These are phyloP conservation scores for Platorchestia sp. DNA, from an alignment of 1,140 invertebrate genomes.

Conservation along the genomic window DNA sequence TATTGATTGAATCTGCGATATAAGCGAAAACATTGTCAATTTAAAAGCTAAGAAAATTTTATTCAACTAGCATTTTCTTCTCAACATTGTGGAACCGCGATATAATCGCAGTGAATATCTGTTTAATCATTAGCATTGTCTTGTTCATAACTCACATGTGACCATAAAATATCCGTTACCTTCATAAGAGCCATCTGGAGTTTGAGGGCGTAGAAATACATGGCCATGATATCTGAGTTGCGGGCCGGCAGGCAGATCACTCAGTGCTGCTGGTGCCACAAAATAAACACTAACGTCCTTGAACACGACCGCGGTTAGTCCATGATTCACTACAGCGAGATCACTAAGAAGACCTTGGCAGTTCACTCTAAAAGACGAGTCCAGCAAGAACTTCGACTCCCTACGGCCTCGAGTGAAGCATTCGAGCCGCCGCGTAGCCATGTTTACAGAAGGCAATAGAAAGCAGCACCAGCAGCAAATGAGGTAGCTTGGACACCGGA, in stretches of 20 bases:
- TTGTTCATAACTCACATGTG: background rate
- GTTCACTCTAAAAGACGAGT: background rate
- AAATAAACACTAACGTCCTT: constrained; percentile 1
- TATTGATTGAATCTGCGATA: too few species aligned
- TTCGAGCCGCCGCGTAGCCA: background rate
- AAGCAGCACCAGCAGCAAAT: constrained; percentile 52
- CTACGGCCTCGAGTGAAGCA: background rate
- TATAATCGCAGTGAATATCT: too few species aligned
- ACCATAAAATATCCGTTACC: constrained; percentile 29
- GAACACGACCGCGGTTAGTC: background rate
- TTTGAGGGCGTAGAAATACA: constrained; percentile 58
- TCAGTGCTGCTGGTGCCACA: constrained; percentile 44
- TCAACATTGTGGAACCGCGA: too few species aligned
- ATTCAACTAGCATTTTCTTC: too few species aligned
- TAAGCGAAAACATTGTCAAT: too few species aligned
- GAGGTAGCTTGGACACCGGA: constrained; percentile 27
- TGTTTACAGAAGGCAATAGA: background rate
- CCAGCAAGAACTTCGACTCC: background rate
- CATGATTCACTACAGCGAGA: constrained; percentile 17
- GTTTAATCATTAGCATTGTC: background rate
- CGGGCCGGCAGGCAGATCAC: background rate
- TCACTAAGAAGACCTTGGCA: constrained; percentile 2
- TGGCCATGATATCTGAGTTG: constrained; percentile 33
- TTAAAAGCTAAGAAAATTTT: too few species aligned
- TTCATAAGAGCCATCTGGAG: constrained; percentile 57